Evolutionary conservation across 2,888 invertebrate genomes (phyloP).

Genomic region (Rhyacophila evoluta): DNA sequence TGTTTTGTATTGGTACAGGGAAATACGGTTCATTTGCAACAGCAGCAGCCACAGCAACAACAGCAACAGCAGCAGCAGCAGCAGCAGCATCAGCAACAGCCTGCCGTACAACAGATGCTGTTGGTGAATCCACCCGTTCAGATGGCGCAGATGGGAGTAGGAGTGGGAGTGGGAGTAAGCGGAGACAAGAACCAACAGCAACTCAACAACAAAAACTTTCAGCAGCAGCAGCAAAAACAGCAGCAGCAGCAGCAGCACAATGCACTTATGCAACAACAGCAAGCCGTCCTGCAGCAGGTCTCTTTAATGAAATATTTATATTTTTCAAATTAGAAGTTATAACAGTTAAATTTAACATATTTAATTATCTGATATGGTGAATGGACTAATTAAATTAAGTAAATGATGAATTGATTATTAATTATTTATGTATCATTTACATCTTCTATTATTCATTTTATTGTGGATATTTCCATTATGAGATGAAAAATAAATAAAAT

Average conservation of each 20-base stretch:
- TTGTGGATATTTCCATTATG: no score
- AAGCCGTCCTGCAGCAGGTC: conserved; percentile 54
- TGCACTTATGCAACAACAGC: conserved; percentile 59
- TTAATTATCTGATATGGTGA: no score
- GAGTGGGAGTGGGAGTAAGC: conserved; percentile 67
- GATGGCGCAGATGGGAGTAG: conserved; percentile 61
- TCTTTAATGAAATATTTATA: no score
- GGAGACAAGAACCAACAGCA: conserved; percentile 68
- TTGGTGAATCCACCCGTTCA: conserved; percentile 72
- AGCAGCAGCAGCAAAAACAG: conserved; percentile 67
- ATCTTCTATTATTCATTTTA: no score
- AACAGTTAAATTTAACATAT: no score
- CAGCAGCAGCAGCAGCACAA: conserved; percentile 60
- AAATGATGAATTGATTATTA: no score
- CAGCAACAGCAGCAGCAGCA: conserved; percentile 30
- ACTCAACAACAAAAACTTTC: conserved; percentile 62
- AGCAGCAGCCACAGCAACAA: conserved; percentile 26
- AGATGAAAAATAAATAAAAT: no score
- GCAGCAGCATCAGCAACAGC: conserved; percentile 27
- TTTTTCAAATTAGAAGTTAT: no score
- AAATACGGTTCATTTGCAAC: conserved; percentile 1
- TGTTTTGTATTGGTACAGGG: neutral
- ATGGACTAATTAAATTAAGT: no score
- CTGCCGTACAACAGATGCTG: conserved; percentile 31
- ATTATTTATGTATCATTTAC: no score